These are phyloP conservation scores for Hyla sarda DNA, from an alignment of 2,113 vertebrate species.

Conservation along the genomic window DNA sequence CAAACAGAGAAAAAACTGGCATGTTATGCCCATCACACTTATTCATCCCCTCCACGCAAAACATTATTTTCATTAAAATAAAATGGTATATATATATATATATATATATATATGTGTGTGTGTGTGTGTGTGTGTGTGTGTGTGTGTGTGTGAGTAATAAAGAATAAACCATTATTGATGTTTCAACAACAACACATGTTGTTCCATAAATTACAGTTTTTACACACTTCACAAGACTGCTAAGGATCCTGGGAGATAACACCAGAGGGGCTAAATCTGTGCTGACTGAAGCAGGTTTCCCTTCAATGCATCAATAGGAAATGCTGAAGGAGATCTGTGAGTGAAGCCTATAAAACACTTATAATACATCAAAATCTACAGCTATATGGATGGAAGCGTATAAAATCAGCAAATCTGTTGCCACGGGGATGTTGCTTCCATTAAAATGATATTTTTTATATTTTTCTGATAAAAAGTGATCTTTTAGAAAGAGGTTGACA, in stretches of 20 bases:
- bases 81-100: too few species aligned
- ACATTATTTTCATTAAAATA: too few species aligned
- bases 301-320: constrained; percentile 38
- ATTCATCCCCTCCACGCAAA: too few species aligned
- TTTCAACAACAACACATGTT: background rate
- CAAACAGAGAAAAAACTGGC: too few species aligned
- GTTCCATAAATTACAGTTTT: background rate
- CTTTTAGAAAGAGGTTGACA: background rate
- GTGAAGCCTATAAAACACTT: background rate
- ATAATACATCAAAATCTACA: constrained; percentile 19
- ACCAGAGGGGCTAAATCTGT: constrained; percentile 15
- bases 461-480: background rate
- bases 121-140: too few species aligned
- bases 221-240: background rate
- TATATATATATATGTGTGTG: too few species aligned
- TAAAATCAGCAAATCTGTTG: constrained; percentile 16
- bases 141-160: too few species aligned
- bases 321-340: background rate
- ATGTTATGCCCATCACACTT: too few species aligned
- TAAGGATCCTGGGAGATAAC: constrained; percentile 17
- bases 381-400: constrained; percentile 7
- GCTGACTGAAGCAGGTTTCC: constrained; percentile 33
- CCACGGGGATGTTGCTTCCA: background rate
- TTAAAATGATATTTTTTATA: constrained; percentile 9
- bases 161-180: background rate